A percentile compares a stretch with the other conserved stretches of the same genome.
Conservation (phyloP, 2,888 invertebrate species). For the Agelastica alni region DNA sequence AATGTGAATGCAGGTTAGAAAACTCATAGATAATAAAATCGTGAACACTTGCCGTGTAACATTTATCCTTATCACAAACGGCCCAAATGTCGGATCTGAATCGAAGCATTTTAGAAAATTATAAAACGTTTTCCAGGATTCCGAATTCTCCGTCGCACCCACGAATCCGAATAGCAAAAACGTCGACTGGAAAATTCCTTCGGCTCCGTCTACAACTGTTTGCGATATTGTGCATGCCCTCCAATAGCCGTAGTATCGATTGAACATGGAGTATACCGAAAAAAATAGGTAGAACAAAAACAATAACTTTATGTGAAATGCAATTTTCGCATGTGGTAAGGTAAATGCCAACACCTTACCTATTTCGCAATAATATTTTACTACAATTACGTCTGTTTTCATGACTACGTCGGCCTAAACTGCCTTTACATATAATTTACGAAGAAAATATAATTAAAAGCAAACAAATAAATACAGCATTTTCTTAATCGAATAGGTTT, state of each 20-base stretch:
- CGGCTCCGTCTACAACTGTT: slow-evolving; percentile 1
- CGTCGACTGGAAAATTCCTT: neutral
- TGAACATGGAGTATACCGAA: slow-evolving; percentile 5
- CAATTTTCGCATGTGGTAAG: neutral
- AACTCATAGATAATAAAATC: neutral
- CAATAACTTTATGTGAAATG: too few relatives aligned
- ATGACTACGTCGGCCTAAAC: neutral
- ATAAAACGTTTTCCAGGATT: neutral
- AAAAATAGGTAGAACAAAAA: too few relatives aligned
- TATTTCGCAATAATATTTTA: slow-evolving; percentile 1
- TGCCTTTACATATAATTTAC: neutral
- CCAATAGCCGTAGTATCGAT: slow-evolving; percentile 12
- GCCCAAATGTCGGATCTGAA: neutral
- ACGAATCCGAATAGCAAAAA: neutral
- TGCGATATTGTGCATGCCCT: neutral
- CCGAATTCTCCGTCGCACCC: neutral
- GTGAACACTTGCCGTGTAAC: neutral
- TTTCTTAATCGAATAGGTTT: too few relatives aligned
- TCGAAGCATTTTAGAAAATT: neutral
- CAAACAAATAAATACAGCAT: too few relatives aligned
- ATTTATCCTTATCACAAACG: neutral
- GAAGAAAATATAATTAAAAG: neutral
- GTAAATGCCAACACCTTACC: neutral
- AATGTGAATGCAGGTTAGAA: neutral
- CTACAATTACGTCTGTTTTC: neutral